Base-by-base conservation (phyloP, 2,797 vertebrate species). In the Rachycentron canadum region DNA sequence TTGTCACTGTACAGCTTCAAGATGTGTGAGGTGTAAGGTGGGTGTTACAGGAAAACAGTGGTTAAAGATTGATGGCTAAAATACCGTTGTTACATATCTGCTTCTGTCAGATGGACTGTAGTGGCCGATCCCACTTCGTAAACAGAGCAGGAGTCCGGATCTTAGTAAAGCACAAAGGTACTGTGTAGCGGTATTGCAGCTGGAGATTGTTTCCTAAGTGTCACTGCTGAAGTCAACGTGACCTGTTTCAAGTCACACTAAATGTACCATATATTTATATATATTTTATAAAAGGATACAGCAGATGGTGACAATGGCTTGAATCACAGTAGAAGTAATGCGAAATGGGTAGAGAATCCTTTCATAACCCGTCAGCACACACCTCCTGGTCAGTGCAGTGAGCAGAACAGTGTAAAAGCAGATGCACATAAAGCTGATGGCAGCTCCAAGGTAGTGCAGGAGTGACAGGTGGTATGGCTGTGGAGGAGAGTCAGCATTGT, bases 251-350 rank as follows among this genome's bases (percentile, higher is more conserved):
- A 36, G 40, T 9, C 43, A 41, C 50, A 26, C 9, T 12, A 66
- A 49, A 58, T 26, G n/a, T n/a, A n/a, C n/a, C n/a, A n/a, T n/a
- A n/a, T n/a, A n/a, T n/a, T n/a, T n/a, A n/a, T n/a, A n/a, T n/a
- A n/a, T n/a, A n/a, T 36, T 63, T 50, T 23, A 23, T 36, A 45
- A 80, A 91, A 96, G 94, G 95, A 96, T 96, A 96, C 95, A 95
- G 88, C 92, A 73, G 78, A 94, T 76, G 75, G 95, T 96, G 70
- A 88, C 64, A 2, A 82, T 41, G 83, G 75, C 23, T 81, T 96
- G 95, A 47, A 88, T 1, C 25, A 66, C 43, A 12, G 94, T 86
- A 47, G 79, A 91, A 55, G 58, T 1, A 17, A 91, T 55, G 45
- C 95, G 94, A 3, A 89, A 14, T 0, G 94, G 95, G 83, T 93